Base-by-base conservation (phyloP, 2,113 vertebrate genomes). In the Mesitornis unicolor region DNA sequence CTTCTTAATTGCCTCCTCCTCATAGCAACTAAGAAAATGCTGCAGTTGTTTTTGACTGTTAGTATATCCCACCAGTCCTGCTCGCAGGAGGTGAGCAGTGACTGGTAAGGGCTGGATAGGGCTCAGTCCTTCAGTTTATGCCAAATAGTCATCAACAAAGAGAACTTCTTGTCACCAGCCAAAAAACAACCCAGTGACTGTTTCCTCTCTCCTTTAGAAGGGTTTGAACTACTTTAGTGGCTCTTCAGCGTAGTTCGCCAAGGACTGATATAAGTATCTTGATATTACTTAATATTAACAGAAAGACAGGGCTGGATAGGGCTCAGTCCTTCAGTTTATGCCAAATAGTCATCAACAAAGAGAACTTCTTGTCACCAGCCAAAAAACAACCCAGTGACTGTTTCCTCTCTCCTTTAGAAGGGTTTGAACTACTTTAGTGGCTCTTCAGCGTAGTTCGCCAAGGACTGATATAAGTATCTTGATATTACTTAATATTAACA, bases 191-290 rank as follows among this genome's bases (percentile, higher is more conserved):
- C 15, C 18, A 43, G 21, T 25, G 29, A 12, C 11, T 14, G 2
- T 51, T 75, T 48, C 15, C 6, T 61, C 31, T 40, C 11, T 26
- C 25, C 6, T 60, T 83, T 29, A 47, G 16, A 73, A 67, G 3
- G 21, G 4, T 47, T 42, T 65, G 17, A 82, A 43, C 13, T 54
- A 9, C 24, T 60, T 43, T 8, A 33, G 21, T 68, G 64, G 13
- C 36, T 38, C 33, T 63, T 59, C 22, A 53, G 0, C 0, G 0
- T 33, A 54, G 13, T 36, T 45, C 29, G 43, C 15, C 22, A 67
- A 47, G 18, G 35, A 15, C 21, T 73, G 38, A 51, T 59, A 9
- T 7, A 60, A 65, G 2, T 22, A 15, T 60, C 24, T 11, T 45
- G 14, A 21, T 77, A 42, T 29, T 53, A 29, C 2, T 57, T 40